phyloP scores from a whole-genome alignment of 2,888 invertebrate species.

The Troides aeacus region DNA sequence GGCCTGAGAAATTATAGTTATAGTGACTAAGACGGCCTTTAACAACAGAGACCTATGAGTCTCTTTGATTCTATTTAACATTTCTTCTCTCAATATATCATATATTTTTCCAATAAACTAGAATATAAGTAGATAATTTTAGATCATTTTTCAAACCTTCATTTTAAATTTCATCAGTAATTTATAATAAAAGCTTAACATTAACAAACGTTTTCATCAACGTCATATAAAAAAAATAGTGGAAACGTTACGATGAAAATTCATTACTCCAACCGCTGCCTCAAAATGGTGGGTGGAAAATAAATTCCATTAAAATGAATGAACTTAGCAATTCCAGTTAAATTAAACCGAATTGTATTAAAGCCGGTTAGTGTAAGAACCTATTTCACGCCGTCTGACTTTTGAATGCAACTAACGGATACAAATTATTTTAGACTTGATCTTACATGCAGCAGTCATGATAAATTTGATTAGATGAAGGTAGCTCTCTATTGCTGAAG shows the following conservation, averaged over 20 bases:
- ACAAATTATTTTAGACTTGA: slow-evolving; percentile 10
- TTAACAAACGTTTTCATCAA: not conserved
- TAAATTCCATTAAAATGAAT: slow-evolving; percentile 11
- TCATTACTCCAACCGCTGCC: not conserved
- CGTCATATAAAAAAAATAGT: not conserved
- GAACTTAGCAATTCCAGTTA: slow-evolving; percentile 15
- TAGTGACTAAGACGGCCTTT: too few relatives aligned
- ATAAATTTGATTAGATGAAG: too few relatives aligned
- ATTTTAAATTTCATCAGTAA: not conserved
- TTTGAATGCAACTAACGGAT: slow-evolving; percentile 19
- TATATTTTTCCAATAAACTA: too few relatives aligned
- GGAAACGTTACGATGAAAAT: not conserved
- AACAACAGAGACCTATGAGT: too few relatives aligned
- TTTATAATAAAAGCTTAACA: not conserved
- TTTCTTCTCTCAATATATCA: too few relatives aligned
- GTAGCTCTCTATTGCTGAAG: too few relatives aligned
- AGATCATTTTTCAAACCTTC: too few relatives aligned
- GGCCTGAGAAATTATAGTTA: too few relatives aligned
- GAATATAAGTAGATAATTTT: too few relatives aligned
- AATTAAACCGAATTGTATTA: slow-evolving; percentile 20
- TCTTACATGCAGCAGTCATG: too few relatives aligned
- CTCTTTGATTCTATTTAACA: too few relatives aligned
- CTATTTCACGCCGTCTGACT: slow-evolving; percentile 19
- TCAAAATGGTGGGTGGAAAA: not conserved
- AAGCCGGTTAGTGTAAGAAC: slow-evolving; percentile 18